Percentiles rank a stretch among this genome's conserved stretches.
phyloP scores from a whole-genome alignment of 2,797 vertebrate genomes.

The Liasis olivaceus region DNA sequence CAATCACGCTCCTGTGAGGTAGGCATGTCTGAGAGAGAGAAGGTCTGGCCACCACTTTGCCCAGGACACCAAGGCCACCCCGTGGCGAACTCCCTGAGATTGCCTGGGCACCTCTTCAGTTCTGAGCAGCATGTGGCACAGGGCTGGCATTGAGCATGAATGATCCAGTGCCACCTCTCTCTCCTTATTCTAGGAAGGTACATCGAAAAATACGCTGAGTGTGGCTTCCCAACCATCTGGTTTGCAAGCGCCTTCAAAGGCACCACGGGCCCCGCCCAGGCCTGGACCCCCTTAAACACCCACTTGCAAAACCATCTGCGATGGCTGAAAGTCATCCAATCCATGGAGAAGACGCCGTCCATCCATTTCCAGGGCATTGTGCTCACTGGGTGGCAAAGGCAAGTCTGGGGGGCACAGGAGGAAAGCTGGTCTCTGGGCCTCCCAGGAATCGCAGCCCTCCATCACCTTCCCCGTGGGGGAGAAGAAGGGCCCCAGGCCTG shows the following conservation, averaged over 20 bases:
- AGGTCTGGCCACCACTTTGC: neutral
- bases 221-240: slow-evolving; percentile 74
- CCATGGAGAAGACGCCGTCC: slow-evolving; percentile 60
- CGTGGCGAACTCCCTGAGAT: neutral
- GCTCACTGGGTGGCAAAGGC: slow-evolving; percentile 83
- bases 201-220: slow-evolving; percentile 71
- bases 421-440: neutral
- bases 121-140: no score
- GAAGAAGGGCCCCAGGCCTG: neutral
- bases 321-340: slow-evolving; percentile 74
- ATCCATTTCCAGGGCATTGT: slow-evolving; percentile 70
- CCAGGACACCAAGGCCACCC: accelerated
- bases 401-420: slow-evolving; percentile 10
- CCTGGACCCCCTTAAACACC: slow-evolving; percentile 70
- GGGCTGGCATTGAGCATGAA: neutral
- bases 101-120: no score
- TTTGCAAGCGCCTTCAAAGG: slow-evolving; percentile 83
- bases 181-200: slow-evolving; percentile 43
- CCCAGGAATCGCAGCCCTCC: neutral
- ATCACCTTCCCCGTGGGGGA: accelerated
- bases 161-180: neutral
- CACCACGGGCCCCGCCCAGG: slow-evolving; percentile 67
- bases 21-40: neutral
- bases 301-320: slow-evolving; percentile 78
- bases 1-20: neutral